These are phyloP conservation scores for Amblyteles armatorius DNA, from an alignment of 2,888 invertebrate genomes.

Conservation along the genomic window DNA sequence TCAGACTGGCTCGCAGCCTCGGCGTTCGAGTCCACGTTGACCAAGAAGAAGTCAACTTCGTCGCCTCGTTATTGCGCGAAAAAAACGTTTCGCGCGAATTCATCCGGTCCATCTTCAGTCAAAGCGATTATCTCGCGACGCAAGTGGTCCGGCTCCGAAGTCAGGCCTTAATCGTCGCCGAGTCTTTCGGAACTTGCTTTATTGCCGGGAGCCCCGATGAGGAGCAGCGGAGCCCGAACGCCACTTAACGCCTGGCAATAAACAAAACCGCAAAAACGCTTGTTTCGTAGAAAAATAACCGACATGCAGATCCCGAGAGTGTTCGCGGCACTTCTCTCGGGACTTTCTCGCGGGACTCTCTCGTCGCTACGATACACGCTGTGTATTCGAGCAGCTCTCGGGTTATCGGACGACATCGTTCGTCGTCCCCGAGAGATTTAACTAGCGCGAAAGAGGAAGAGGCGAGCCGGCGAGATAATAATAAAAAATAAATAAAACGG, in stretches of 20 bases:
- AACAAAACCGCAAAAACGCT: slow-evolving; percentile 14
- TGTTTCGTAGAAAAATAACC: slow-evolving; percentile 7
- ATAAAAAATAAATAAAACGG: slow-evolving; percentile 4
- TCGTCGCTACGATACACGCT: neutral
- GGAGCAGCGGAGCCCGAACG: slow-evolving; percentile 5
- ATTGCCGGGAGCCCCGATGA: slow-evolving; percentile 1
- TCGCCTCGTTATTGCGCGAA: neutral
- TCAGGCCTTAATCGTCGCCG: slow-evolving; percentile 4
- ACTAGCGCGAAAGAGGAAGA: slow-evolving; percentile 18
- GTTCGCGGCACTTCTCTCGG: neutral
- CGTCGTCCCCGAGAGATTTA: slow-evolving; percentile 7
- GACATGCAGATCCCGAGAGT: slow-evolving; percentile 11
- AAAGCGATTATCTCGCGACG: slow-evolving; percentile 19
- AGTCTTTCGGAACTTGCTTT: slow-evolving; percentile 11
- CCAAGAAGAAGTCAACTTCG: neutral
- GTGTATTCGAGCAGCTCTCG: slow-evolving; percentile 18
- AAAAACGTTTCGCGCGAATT: neutral
- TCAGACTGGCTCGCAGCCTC: neutral
- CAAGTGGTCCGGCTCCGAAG: slow-evolving; percentile 5
- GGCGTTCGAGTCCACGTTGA: neutral
- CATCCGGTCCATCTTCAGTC: neutral
- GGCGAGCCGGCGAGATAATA: slow-evolving; percentile 4
- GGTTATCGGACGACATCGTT: slow-evolving; percentile 19
- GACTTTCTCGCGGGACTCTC: neutral
- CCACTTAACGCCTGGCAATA: slow-evolving; percentile 19